These are phyloP conservation scores for Argentina silus DNA, from an alignment of 2,797 vertebrate species.

Conservation along the genomic window DNA sequence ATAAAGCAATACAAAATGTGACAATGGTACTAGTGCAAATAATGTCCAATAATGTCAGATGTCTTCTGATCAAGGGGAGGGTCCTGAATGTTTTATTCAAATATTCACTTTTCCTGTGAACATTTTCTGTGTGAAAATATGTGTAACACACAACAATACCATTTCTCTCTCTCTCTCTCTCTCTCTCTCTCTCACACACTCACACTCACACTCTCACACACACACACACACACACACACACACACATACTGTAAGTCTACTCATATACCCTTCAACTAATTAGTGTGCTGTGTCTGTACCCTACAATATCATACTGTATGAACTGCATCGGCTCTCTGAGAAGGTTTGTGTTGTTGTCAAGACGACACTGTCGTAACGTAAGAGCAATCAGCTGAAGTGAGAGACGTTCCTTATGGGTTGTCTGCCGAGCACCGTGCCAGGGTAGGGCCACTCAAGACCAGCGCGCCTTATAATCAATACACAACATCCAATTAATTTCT, in stretches of 20 bases:
- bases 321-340: constrained; percentile 10
- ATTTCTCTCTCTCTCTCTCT: not conserved
- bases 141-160: not conserved
- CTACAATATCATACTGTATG: constrained; percentile 28
- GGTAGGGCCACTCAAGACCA: constrained; percentile 30
- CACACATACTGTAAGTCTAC: not conserved
- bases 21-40: too few species aligned
- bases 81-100: too few species aligned
- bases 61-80: too few species aligned
- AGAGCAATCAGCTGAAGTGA: constrained; percentile 52
- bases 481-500: not conserved
- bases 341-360: constrained; percentile 32
- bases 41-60: too few species aligned
- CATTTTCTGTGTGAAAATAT: too few species aligned
- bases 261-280: not conserved
- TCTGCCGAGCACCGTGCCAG: constrained; percentile 41
- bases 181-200: not conserved
- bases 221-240: constrained; percentile 11
- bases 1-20: too few species aligned
- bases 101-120: too few species aligned
- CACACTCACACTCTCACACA: not conserved
- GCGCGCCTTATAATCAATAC: constrained; percentile 7
- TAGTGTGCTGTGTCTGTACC: not conserved
- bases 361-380: constrained; percentile 39
- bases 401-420: constrained; percentile 61